A percentile compares a stretch with the other conserved stretches of the same genome.
phyloP scores from a whole-genome alignment of 2,888 invertebrate genomes.

The Drosophila mercatorum region DNA sequence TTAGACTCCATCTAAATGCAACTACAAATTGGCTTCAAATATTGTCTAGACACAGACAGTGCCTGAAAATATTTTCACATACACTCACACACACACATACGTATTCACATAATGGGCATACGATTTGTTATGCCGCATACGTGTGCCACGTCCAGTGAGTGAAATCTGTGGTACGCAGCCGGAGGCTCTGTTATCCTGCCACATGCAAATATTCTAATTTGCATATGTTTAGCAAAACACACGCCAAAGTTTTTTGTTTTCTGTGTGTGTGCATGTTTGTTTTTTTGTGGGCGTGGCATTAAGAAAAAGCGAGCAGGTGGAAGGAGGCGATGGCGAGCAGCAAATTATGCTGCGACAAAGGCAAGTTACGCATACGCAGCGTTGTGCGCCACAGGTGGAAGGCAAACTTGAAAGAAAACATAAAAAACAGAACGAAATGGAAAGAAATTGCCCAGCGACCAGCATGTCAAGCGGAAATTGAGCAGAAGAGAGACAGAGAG shows the following conservation, averaged over 20 bases:
- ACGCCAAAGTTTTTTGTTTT: slow-evolving; percentile 31
- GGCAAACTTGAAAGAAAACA: slow-evolving; percentile 59
- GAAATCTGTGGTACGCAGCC: slow-evolving; percentile 34
- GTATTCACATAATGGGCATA: slow-evolving; percentile 3
- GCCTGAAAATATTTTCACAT: slow-evolving; percentile 17
- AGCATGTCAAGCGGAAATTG: slow-evolving; percentile 67
- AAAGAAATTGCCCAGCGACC: slow-evolving; percentile 55
- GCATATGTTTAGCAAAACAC: slow-evolving; percentile 67
- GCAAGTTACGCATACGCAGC: slow-evolving; percentile 49
- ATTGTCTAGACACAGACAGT: slow-evolving; percentile 55
- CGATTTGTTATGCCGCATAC: slow-evolving; percentile 52
- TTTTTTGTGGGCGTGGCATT: slow-evolving; percentile 24
- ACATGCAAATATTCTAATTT: slow-evolving; percentile 78
- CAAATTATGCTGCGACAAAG: slow-evolving; percentile 40
- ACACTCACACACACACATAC: neutral
- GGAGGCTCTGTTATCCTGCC: slow-evolving; percentile 48
- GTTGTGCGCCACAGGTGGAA: slow-evolving; percentile 69
- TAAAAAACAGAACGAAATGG: slow-evolving; percentile 26
- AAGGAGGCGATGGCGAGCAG: slow-evolving; percentile 2
- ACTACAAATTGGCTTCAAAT: slow-evolving; percentile 52
- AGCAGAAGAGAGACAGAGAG: slow-evolving; percentile 28
- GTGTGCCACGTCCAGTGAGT: slow-evolving; percentile 34
- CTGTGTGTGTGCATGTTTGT: neutral
- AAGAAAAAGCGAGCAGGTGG: slow-evolving; percentile 11
- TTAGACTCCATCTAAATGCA: slow-evolving; percentile 34